phyloP scores from a whole-genome alignment of 2,888 invertebrate species.

The Cataglyphis albicans region DNA sequence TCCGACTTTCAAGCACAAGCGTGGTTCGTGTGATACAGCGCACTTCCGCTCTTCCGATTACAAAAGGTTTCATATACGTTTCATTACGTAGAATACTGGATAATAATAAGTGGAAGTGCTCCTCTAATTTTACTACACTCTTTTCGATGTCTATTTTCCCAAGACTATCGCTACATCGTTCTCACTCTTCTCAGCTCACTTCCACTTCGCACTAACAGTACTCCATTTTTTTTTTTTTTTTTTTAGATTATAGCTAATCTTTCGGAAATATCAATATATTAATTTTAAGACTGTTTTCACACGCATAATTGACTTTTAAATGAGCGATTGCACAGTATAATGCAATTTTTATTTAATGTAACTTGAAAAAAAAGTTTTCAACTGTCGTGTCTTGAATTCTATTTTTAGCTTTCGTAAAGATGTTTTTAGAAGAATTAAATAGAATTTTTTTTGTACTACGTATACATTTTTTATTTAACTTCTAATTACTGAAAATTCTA shows the following conservation, averaged over 20 bases:
- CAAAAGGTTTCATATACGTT: slow-evolving; percentile 7
- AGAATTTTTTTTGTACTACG: too few species aligned
- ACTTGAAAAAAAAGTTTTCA: background rate
- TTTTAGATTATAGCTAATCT: background rate
- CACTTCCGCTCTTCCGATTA: slow-evolving; percentile 26
- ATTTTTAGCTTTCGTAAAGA: background rate
- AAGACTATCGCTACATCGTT: slow-evolving; percentile 6
- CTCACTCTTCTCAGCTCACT: background rate
- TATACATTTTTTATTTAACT: background rate
- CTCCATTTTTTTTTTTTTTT: background rate
- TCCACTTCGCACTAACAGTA: background rate
- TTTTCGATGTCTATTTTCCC: slow-evolving; percentile 1
- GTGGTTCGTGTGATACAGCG: slow-evolving; percentile 23
- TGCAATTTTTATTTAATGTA: background rate
- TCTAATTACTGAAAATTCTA: background rate
- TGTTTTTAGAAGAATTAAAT: too few species aligned
- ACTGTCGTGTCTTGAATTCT: background rate
- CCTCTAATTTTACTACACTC: background rate
- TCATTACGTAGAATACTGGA: slow-evolving; percentile 22
- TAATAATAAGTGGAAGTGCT: slow-evolving; percentile 24
- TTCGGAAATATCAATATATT: slow-evolving; percentile 1
- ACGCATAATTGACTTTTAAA: background rate
- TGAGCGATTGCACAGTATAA: background rate
- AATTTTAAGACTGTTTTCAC: background rate
- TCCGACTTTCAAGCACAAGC: slow-evolving; percentile 33